phyloP scores from a whole-genome alignment of 2,888 invertebrate species.

The Catocala sponsa region DNA sequence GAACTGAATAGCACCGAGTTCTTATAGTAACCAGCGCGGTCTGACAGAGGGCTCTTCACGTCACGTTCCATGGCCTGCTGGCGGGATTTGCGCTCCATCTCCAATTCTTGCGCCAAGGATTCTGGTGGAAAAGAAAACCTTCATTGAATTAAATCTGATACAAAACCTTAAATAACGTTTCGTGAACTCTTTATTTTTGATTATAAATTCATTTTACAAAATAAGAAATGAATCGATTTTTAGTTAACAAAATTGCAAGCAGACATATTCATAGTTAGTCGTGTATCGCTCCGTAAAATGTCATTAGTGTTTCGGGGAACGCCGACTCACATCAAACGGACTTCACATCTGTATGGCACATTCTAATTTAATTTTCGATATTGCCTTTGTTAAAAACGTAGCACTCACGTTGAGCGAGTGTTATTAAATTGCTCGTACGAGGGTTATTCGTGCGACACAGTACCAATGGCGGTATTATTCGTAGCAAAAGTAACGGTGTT shows the following conservation, averaged over 20 bases:
- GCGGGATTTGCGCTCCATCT: slow-evolving; percentile 95
- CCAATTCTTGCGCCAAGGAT: slow-evolving; percentile 95
- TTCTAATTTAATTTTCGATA: slow-evolving; percentile 83
- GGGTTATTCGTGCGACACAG: slow-evolving; percentile 61
- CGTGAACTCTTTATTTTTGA: no score
- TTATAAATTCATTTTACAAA: background rate
- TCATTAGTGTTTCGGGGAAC: slow-evolving; percentile 77
- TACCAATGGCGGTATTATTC: slow-evolving; percentile 36
- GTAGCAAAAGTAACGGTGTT: slow-evolving; percentile 27
- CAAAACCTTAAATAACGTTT: background rate
- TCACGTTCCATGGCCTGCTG: slow-evolving; percentile 94
- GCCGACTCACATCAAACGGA: slow-evolving; percentile 82
- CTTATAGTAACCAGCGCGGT: slow-evolving; percentile 94
- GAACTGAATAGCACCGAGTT: slow-evolving; percentile 96
- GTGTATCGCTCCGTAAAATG: slow-evolving; percentile 78
- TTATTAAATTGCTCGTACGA: slow-evolving; percentile 77
- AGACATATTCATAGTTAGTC: slow-evolving; percentile 52
- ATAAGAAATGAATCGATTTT: slow-evolving; percentile 9
- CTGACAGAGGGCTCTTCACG: slow-evolving; percentile 95
- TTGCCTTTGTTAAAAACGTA: slow-evolving; percentile 80
- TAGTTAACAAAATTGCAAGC: slow-evolving; percentile 19
- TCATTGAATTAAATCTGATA: slow-evolving; percentile 12
- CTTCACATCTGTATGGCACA: slow-evolving; percentile 76
- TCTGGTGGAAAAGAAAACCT: slow-evolving; percentile 88
- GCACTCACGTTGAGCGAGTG: slow-evolving; percentile 67